These are phyloP conservation scores for Paramacrobiotus metropolitanus DNA, from an alignment of 1,140 invertebrate species.

Conservation along the genomic window DNA sequence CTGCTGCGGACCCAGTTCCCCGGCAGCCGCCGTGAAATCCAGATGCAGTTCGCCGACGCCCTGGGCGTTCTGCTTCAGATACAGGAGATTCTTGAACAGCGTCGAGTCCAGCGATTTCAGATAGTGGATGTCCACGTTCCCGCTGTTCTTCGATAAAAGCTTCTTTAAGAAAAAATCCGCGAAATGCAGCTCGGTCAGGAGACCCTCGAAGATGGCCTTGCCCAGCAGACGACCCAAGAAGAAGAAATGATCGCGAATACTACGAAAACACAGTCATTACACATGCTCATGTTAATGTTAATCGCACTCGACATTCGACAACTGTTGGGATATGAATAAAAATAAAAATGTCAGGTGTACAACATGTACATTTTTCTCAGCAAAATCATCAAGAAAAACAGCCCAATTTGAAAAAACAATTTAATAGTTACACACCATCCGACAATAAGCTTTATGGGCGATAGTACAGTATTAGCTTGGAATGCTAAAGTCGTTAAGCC, in stretches of 20 bases:
- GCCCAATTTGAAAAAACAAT: too few species aligned
- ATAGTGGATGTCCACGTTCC: slow-evolving; percentile 64
- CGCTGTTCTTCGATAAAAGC: slow-evolving; percentile 42
- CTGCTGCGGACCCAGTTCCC: slow-evolving; percentile 53
- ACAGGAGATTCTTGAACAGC: slow-evolving; percentile 46
- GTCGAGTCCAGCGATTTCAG: slow-evolving; percentile 55
- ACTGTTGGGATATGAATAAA: too few species aligned
- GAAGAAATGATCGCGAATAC: slow-evolving; percentile 58
- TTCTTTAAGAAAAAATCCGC: slow-evolving; percentile 78
- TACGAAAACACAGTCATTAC: too few species aligned
- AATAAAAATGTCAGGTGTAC: too few species aligned
- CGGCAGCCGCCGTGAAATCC: slow-evolving; percentile 75
- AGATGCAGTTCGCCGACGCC: slow-evolving; percentile 34
- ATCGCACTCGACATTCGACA: too few species aligned
- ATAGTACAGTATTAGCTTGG: too few species aligned
- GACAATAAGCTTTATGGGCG: too few species aligned
- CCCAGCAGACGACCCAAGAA: slow-evolving; percentile 84
- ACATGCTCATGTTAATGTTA: too few species aligned
- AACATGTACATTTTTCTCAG: too few species aligned
- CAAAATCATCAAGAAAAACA: too few species aligned
- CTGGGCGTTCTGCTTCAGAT: slow-evolving; percentile 42
- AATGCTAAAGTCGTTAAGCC: too few species aligned
- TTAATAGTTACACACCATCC: too few species aligned
- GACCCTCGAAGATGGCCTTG: slow-evolving; percentile 83
- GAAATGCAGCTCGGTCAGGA: slow-evolving; percentile 74